phyloP scores from a whole-genome alignment of 2,888 invertebrate species.

The Xylocampa areola region DNA sequence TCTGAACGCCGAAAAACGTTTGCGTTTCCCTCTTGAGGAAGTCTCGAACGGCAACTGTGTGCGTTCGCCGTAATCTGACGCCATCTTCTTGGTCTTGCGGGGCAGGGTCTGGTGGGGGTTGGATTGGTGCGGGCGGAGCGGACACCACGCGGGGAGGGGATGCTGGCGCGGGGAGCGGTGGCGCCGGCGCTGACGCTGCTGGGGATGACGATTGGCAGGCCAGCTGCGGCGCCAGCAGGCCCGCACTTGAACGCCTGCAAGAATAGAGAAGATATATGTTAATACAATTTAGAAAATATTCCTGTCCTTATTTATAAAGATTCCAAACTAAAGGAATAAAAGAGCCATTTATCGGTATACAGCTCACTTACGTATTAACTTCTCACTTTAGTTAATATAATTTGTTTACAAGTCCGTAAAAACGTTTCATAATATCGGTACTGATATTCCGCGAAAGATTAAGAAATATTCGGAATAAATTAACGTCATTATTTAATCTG shows the following conservation, averaged over 20 bases:
- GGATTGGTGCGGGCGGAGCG: constrained; percentile 73
- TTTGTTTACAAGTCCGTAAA: too few relatives aligned
- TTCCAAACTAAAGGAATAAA: too few relatives aligned
- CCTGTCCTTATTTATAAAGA: too few relatives aligned
- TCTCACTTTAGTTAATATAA: too few relatives aligned
- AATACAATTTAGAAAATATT: neutral
- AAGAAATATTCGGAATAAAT: neutral
- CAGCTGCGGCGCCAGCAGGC: constrained; percentile 83
- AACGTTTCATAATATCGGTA: too few relatives aligned
- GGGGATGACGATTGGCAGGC: constrained; percentile 81
- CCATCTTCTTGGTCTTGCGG: constrained; percentile 84
- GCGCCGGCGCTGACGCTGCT: constrained; percentile 73
- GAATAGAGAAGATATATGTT: constrained; percentile 58
- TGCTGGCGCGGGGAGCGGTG: constrained; percentile 75
- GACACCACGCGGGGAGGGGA: constrained; percentile 84
- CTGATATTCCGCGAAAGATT: too few relatives aligned
- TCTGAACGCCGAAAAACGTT: constrained; percentile 95
- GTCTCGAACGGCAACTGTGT: constrained; percentile 86
- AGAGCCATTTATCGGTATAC: too few relatives aligned
- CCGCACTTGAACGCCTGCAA: constrained; percentile 86
- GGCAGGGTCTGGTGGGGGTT: constrained; percentile 74
- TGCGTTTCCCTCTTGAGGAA: constrained; percentile 95
- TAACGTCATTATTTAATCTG: neutral
- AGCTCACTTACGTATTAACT: too few relatives aligned
- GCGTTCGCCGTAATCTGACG: constrained; percentile 82